Evolutionary conservation across 2,113 vertebrate genomes (phyloP).

Genomic region (Erythrolamprus reginae): DNA sequence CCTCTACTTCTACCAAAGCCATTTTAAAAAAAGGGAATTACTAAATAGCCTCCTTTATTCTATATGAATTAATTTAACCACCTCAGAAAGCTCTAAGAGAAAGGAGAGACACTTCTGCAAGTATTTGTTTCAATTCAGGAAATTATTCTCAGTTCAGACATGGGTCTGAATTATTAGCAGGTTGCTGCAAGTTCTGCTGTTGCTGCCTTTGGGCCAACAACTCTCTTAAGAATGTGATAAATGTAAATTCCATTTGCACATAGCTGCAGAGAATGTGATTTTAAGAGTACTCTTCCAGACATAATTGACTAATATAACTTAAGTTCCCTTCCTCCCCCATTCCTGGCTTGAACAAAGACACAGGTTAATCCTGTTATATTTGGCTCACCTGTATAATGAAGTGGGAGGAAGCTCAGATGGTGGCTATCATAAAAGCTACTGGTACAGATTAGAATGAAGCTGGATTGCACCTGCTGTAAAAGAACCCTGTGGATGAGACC

Average conservation of each 20-base stretch:
- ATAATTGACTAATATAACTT: neutral
- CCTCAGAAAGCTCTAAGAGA: neutral
- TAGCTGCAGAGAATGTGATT: neutral
- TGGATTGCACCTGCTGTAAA: slow-evolving; percentile 13
- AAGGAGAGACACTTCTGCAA: neutral
- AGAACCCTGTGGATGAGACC: neutral
- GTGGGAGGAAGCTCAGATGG: neutral
- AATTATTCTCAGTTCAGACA: accelerated
- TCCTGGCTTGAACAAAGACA: neutral
- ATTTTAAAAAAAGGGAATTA: slow-evolving; percentile 30
- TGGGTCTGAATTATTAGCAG: neutral
- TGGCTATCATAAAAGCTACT: neutral
- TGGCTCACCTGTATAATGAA: neutral
- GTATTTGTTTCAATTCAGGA: neutral
- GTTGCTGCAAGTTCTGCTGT: neutral
- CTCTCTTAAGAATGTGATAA: neutral
- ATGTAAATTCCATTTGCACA: accelerated
- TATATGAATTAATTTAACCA: slow-evolving; percentile 36
- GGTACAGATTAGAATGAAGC: neutral
- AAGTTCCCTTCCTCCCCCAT: neutral
- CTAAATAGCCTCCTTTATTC: slow-evolving; percentile 23
- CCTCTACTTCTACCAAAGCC: neutral
- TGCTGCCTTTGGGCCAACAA: neutral
- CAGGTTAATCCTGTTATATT: slow-evolving; percentile 1
- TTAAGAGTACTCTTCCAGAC: neutral